phyloP scores from a whole-genome alignment of 1,140 invertebrate species.

The Colletes gigas region DNA sequence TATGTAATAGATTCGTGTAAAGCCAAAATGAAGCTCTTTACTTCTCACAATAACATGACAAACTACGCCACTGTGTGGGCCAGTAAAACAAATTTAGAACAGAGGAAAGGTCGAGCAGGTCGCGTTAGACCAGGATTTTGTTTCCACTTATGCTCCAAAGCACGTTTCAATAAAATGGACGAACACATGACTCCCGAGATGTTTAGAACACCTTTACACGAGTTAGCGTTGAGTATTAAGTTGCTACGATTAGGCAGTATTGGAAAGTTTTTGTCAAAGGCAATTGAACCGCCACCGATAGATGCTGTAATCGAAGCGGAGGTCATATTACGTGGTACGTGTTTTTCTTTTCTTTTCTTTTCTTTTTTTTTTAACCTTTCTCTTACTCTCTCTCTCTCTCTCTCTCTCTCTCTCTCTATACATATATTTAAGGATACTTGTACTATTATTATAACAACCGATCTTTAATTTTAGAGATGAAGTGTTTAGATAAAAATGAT shows the following conservation, averaged over 20 bases:
- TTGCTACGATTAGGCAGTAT: slow-evolving; percentile 93
- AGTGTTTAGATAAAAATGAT: slow-evolving; percentile 92
- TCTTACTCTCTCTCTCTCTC: neutral
- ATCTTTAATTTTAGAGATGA: slow-evolving; percentile 86
- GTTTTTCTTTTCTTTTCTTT: neutral
- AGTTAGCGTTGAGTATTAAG: slow-evolving; percentile 92
- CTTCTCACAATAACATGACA: slow-evolving; percentile 97
- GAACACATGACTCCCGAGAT: slow-evolving; percentile 97
- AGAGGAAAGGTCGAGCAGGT: slow-evolving; percentile 94
- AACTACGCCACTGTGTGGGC: slow-evolving; percentile 97
- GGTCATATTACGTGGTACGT: slow-evolving; percentile 82
- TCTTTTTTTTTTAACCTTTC: neutral
- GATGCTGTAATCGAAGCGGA: slow-evolving; percentile 97
- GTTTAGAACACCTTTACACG: slow-evolving; percentile 96
- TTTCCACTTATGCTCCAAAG: slow-evolving; percentile 92
- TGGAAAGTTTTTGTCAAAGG: slow-evolving; percentile 95
- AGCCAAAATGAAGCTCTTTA: slow-evolving; percentile 97
- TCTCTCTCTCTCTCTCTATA: too few relatives aligned
- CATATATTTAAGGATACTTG: neutral
- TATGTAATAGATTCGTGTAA: slow-evolving; percentile 98
- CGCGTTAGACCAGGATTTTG: slow-evolving; percentile 93
- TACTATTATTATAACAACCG: neutral
- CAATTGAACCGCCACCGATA: slow-evolving; percentile 95
- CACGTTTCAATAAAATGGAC: slow-evolving; percentile 89
- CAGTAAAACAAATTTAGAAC: slow-evolving; percentile 94